These are phyloP conservation scores for Criorhina ranunculi DNA, from an alignment of 2,888 invertebrate species.

Conservation along the genomic window DNA sequence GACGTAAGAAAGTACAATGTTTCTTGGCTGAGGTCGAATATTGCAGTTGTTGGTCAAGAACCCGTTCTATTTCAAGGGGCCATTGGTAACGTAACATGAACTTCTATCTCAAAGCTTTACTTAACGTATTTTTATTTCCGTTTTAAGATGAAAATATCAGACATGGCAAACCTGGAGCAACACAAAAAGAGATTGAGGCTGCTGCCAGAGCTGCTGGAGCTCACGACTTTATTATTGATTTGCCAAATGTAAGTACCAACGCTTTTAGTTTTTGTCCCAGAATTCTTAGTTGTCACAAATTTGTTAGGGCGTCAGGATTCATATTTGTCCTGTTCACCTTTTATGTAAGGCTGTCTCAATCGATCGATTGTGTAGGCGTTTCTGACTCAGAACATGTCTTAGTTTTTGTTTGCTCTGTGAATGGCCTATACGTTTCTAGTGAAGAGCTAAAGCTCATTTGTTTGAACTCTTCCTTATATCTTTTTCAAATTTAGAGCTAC, in stretches of 20 bases:
- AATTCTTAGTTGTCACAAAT: too few species aligned
- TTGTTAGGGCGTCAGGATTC: too few species aligned
- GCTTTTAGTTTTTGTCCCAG: too few species aligned
- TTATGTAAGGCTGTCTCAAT: too few species aligned
- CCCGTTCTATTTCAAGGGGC: constrained; percentile 93
- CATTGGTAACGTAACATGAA: constrained; percentile 84
- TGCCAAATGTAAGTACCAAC: constrained; percentile 86
- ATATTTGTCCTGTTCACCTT: too few species aligned
- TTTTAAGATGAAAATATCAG: constrained; percentile 86
- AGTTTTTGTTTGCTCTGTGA: too few species aligned
- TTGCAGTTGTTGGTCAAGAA: constrained; percentile 94
- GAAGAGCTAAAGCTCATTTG: too few species aligned
- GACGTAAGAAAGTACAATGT: constrained; percentile 89
- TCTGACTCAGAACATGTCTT: too few species aligned
- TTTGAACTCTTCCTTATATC: too few species aligned
- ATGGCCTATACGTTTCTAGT: too few species aligned
- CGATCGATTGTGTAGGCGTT: too few species aligned
- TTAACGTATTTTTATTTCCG: not conserved
- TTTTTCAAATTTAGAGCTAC: constrained; percentile 86
- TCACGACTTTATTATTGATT: constrained; percentile 89
- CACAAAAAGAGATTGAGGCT: constrained; percentile 88
- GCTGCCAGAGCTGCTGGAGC: constrained; percentile 90
- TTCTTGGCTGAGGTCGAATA: constrained; percentile 89
- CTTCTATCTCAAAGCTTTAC: not conserved
- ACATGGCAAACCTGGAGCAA: constrained; percentile 90